Evolutionary conservation across 2,888 invertebrate species (phyloP), one percentile per base, ranked within the genome.

Genomic region (Thereva nobilitata): DNA sequence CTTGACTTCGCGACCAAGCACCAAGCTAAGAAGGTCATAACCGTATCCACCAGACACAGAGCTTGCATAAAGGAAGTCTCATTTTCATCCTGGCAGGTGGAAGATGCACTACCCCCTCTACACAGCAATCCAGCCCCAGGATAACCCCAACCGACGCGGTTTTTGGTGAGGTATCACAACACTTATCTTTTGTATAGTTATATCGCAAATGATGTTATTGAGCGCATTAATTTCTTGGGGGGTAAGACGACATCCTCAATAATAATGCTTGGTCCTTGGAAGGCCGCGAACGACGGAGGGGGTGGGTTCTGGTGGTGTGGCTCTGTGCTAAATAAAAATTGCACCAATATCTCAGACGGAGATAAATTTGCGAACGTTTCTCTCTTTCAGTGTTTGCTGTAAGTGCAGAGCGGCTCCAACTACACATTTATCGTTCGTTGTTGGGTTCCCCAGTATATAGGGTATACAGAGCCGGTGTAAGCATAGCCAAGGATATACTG

Each of bases 281-380:
- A 23, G 23, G 23, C 23, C 23, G 23, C 23, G 23, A 23, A 23
- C 1, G 23, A 23, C 2, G 2, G 2, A 23, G 23, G 54, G 53
- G 53, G 59, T 59, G n/a, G n/a, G n/a, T n/a, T n/a, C n/a, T n/a
- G 59, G 35, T 49, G 42, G 65, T 40, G 40, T 9, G 47, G 53
- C 44, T 42, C 54, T 23, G 23, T 23, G 54, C 47, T 64, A 54
- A 54, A 35, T 64, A 55, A 65, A 65, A 65, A 65, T 65, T 65
- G 55, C 65, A 55, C 55, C 65, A 56, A 65, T 65, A 65, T 65
- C 65, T 65, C 65, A 65, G 56, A 45, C 40, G 42, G 56, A 55
- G 49, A 65, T 65, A 65, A 65, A 65, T 65, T 65, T 56, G 35
- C 41, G 40, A 9, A 55, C 65, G 56, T 65, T 65, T 55, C 54